Evolutionary conservation across 2,113 vertebrate genomes (phyloP), one percentile per base, ranked within the genome.

Genomic region (Hemibagrus wyckioides): DNA sequence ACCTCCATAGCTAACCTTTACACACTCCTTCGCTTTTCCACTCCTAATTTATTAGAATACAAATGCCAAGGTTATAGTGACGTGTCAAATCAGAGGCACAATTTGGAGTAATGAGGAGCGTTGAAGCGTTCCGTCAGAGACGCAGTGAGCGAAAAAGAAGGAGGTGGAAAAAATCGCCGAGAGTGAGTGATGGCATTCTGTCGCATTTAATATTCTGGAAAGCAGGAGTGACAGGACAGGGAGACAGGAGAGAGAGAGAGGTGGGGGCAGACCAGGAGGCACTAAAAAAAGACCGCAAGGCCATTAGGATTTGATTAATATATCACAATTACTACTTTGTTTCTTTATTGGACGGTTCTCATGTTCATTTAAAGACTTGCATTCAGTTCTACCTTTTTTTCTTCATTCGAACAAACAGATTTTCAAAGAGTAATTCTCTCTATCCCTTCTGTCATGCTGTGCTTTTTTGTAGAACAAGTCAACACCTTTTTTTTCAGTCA

Each of bases 161-260:
- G 83, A 88, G 77, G 28, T 52, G 76, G 79, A 48, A 69, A 54
- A 83, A 44, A 28, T 82, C 6, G 65, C n/a, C 23, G 13, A 69
- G 67, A 63, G 80, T 83, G 69, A 92, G 89, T 93, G 93, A 94
- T 92, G 91, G 89, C 39, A 61, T 57, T 86, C 85, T 82, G 88
- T 89, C 85, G 79, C 13, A 63, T 93, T 89, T 93, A 92, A 93
- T 93, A 92, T 92, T 90, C 59, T 85, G 82, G 77, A 91, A 93
- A 88, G 85, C 57, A 84, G 80, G 83, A 89, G 87, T 85, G 86
- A 90, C 86, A 84, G 71, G 83, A 88, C 88, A 88, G 84, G 52
- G 80, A 82, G 59, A 85, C 50, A n/a, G 82, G n/a, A 79, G 85
- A 39, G 80, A 59, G 67, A 7, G 11, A 10, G 28, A 14, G 50